Conservation (phyloP, 2,888 invertebrate species). For the Microctonus brassicae region DNA sequence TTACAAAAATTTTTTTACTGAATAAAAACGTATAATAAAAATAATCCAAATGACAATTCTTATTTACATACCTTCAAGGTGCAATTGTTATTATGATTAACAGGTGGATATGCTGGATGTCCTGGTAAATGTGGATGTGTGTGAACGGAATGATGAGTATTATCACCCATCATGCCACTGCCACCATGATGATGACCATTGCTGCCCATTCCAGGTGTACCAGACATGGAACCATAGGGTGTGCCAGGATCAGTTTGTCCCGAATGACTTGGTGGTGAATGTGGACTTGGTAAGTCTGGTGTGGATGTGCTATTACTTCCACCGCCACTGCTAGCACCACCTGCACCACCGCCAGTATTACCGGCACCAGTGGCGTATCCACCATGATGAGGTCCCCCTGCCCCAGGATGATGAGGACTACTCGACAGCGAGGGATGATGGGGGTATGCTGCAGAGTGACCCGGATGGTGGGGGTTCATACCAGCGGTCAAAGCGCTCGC, state of each 20-base stretch:
- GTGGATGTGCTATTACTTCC: conserved; percentile 63
- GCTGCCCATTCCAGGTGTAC: conserved; percentile 62
- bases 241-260: conserved; percentile 57
- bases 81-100: conserved; percentile 72
- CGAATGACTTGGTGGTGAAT: conserved; percentile 63
- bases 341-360: conserved; percentile 55
- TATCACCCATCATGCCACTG: conserved; percentile 66
- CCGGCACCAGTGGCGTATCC: conserved; percentile 63
- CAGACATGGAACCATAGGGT: conserved; percentile 52
- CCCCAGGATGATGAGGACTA: conserved; percentile 68
- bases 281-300: conserved; percentile 68
- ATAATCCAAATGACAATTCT: too few species aligned
- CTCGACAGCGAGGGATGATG: conserved; percentile 71
- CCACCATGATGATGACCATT: conserved; percentile 66
- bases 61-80: conserved; percentile 64
- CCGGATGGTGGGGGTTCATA: conserved; percentile 90
- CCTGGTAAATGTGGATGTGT: conserved; percentile 73
- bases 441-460: conserved; percentile 71
- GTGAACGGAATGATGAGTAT: conserved; percentile 71
- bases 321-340: conserved; percentile 59
- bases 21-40: too few species aligned
- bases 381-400: conserved; percentile 64
- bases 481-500: conserved; percentile 86
- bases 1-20: too few species aligned
- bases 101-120: conserved; percentile 67